These are phyloP conservation scores for Watsonalla binaria DNA, from an alignment of 2,888 invertebrate species.

Conservation along the genomic window DNA sequence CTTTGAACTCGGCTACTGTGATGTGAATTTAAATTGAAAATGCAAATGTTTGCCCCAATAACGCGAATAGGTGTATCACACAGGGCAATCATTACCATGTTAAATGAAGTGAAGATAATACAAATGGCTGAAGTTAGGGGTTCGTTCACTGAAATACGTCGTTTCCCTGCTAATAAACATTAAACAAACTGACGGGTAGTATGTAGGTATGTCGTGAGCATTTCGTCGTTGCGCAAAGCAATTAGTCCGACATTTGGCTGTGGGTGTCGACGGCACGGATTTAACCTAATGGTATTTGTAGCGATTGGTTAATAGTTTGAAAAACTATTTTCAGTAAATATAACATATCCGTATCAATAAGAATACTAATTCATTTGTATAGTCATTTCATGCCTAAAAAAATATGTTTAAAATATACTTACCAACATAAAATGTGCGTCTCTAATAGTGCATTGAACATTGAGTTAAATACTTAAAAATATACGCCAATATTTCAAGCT, in stretches of 20 bases:
- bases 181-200: conserved; percentile 40
- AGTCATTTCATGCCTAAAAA: too few species aligned
- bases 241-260: conserved; percentile 51
- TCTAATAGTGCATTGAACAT: neutral
- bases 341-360: neutral
- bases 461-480: neutral
- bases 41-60: conserved; percentile 34
- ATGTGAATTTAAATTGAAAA: conserved; percentile 40
- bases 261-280: conserved; percentile 20
- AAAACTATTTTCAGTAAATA: neutral
- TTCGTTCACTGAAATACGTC: conserved; percentile 35
- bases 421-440: too few species aligned
- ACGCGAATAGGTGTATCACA: conserved; percentile 20
- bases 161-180: conserved; percentile 51
- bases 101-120: conserved; percentile 42
- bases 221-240: conserved; percentile 42
- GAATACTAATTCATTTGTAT: too few species aligned
- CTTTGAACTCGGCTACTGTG: conserved; percentile 36
- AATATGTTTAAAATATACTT: too few species aligned
- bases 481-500: conserved; percentile 31
- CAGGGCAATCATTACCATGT: conserved; percentile 32
- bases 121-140: conserved; percentile 42
- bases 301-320: conserved; percentile 6
- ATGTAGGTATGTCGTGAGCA: conserved; percentile 29
- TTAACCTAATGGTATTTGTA: conserved; percentile 20